A percentile compares a stretch with the other conserved stretches of the same genome.
Conservation (phyloP, 2,797 vertebrate species). For the Siniperca undulata region DNA sequence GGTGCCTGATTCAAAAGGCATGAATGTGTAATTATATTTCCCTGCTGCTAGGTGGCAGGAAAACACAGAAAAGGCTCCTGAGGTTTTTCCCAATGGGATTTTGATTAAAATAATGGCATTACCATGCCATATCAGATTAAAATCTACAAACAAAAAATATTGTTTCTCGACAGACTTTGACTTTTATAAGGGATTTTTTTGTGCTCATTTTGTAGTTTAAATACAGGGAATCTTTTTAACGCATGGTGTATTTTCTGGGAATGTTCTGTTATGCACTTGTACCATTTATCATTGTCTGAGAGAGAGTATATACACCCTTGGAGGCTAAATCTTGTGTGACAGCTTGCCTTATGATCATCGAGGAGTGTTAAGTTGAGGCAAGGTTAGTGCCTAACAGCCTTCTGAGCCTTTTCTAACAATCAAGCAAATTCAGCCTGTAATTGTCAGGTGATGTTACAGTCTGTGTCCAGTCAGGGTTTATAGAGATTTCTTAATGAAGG, state of each 20-base stretch:
- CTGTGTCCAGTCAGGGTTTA: constrained; percentile 39
- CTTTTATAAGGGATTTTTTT: constrained; percentile 1
- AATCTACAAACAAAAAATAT: background rate
- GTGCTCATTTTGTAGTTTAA: constrained; percentile 2
- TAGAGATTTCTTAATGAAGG: constrained; percentile 16
- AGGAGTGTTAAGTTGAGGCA: constrained; percentile 37
- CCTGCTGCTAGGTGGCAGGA: constrained; percentile 71
- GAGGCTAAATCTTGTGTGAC: constrained; percentile 29
- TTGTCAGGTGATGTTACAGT: constrained; percentile 4
- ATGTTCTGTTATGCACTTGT: constrained; percentile 47
- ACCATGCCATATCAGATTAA: background rate
- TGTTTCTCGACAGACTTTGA: constrained; percentile 5
- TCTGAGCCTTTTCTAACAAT: constrained; percentile 63
- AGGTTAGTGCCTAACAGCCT: constrained; percentile 33
- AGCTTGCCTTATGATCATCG: constrained; percentile 53
- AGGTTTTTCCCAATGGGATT: constrained; percentile 60
- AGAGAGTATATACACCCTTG: constrained; percentile 46
- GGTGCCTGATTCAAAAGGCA: constrained; percentile 47
- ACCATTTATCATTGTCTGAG: constrained; percentile 22
- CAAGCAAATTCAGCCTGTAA: constrained; percentile 28
- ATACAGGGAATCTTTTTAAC: constrained; percentile 40
- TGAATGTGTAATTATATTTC: constrained; percentile 51
- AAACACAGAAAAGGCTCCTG: constrained; percentile 29
- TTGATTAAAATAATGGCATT: constrained; percentile 3
- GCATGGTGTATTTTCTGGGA: constrained; percentile 21